phyloP scores from a whole-genome alignment of 1,140 invertebrate genomes.

The Coboldia fuscipes region DNA sequence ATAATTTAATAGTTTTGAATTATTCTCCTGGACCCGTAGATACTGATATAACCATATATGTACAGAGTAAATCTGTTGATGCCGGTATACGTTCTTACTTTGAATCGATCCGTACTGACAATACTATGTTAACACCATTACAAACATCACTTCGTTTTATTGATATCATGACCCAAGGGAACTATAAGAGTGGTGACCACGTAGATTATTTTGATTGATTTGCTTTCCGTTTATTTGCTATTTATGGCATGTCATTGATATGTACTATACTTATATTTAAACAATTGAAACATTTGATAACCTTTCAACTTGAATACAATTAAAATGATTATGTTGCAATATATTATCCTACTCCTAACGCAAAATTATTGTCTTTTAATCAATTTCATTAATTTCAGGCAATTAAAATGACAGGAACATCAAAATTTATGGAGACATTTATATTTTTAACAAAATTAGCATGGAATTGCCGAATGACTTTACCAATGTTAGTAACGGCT shows the following conservation, averaged over 20 bases:
- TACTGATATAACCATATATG: constrained; percentile 67
- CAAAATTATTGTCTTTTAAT: too few relatives aligned
- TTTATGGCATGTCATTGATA: too few relatives aligned
- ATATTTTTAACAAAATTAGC: constrained; percentile 26
- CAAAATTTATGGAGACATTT: constrained; percentile 19
- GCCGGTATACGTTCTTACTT: constrained; percentile 35
- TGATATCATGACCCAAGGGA: constrained; percentile 40
- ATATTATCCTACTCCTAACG: too few relatives aligned
- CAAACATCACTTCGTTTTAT: constrained; percentile 57
- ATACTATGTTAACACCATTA: constrained; percentile 47
- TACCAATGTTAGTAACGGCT: constrained; percentile 24
- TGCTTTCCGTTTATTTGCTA: too few relatives aligned
- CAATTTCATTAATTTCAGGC: too few relatives aligned
- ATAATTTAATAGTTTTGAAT: constrained; percentile 53
- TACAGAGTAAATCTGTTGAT: constrained; percentile 34
- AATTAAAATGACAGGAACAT: too few relatives aligned
- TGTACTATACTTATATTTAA: too few relatives aligned
- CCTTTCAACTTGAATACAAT: too few relatives aligned
- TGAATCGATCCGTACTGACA: constrained; percentile 26
- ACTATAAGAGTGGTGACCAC: constrained; percentile 61
- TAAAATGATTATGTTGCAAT: too few relatives aligned
- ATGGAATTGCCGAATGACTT: constrained; percentile 23
- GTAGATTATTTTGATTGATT: constrained; percentile 85
- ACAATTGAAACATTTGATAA: too few relatives aligned
- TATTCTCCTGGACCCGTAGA: constrained; percentile 87